These are phyloP conservation scores for Tangara arthus DNA, from an alignment of 2,797 vertebrate genomes.

Conservation along the genomic window DNA sequence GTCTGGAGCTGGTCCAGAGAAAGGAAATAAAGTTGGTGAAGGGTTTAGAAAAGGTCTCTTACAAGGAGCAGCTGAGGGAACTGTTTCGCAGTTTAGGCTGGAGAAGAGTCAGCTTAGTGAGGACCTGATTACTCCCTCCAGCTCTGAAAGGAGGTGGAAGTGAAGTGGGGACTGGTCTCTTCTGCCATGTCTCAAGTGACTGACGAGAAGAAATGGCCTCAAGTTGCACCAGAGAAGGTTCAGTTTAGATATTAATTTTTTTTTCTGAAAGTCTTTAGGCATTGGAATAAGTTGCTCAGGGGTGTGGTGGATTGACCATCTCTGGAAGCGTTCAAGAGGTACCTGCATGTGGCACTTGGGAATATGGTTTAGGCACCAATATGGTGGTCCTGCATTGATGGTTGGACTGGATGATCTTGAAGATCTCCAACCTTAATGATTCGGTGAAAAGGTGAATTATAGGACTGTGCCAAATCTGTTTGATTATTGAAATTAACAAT, in stretches of 20 bases:
- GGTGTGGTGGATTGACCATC: neutral
- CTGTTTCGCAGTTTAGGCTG: neutral
- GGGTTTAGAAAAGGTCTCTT: neutral
- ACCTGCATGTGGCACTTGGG: neutral
- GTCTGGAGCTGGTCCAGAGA: neutral
- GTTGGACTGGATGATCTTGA: neutral
- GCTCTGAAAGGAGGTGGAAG: neutral
- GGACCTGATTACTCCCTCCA: neutral
- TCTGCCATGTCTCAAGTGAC: neutral
- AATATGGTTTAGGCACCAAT: neutral
- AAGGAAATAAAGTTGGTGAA: neutral
- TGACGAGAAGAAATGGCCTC: neutral
- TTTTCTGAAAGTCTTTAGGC: neutral
- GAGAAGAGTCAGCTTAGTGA: neutral
- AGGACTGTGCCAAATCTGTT: neutral
- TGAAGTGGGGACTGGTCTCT: neutral
- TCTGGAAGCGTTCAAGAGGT: neutral
- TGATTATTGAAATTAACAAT: neutral
- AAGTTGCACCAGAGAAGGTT: neutral
- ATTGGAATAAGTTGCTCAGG: neutral
- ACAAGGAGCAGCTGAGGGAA: neutral
- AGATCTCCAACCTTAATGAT: neutral
- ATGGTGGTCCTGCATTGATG: neutral
- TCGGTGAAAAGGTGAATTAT: neutral
- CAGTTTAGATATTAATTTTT: neutral